Base-by-base conservation (phyloP, 2,888 invertebrate genomes). In the Margaritifera margaritifera region DNA sequence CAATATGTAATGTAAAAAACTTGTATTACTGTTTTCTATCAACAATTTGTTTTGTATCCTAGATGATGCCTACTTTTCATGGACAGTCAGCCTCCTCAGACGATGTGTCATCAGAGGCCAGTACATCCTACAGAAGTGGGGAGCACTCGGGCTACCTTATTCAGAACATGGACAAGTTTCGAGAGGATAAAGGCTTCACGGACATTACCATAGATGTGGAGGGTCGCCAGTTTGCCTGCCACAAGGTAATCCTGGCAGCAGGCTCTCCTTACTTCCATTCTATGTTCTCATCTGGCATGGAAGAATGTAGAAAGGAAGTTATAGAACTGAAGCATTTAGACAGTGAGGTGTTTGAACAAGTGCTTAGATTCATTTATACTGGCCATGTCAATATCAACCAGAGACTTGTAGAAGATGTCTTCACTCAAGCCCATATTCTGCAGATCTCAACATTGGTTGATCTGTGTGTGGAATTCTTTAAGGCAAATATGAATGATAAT, bases 271-370 rank as follows among this genome's bases (percentile, higher is more conserved):
- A 86, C 64, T 86, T 86, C 69, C 80, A 80, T 62, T 83, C 84
- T 4, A 86, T 86, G 86, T 86, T 86, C 75, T 80, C 83, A 4
- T 86, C 85, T 2, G 85, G 85, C n/a, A 86, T 86, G 86, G 84
- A 84, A 62, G 86, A 86, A 66, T 83, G 85, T 63, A 76, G 82
- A 42, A 85, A 85, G 64, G 81, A 79, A 59, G 75, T 77, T 0
- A 82, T 86, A 52, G 79, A 80, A 27, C 78, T 86, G 55, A 82
- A 83, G 61, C 83, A 85, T 71, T 78, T 86, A 11, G 84, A 84
- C 56, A 73, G 82, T 20, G 65, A 72, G 2, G 84, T 86, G 27
- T 86, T 86, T 74, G 84, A 81, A 58, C 79, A 81, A 55, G 81
- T 85, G 15, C 67, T 86, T 2, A 80, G 80, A 63, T 86, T 84